These are phyloP conservation scores for Eremophila alpestris DNA, from an alignment of 2,797 vertebrate genomes.

Conservation along the genomic window DNA sequence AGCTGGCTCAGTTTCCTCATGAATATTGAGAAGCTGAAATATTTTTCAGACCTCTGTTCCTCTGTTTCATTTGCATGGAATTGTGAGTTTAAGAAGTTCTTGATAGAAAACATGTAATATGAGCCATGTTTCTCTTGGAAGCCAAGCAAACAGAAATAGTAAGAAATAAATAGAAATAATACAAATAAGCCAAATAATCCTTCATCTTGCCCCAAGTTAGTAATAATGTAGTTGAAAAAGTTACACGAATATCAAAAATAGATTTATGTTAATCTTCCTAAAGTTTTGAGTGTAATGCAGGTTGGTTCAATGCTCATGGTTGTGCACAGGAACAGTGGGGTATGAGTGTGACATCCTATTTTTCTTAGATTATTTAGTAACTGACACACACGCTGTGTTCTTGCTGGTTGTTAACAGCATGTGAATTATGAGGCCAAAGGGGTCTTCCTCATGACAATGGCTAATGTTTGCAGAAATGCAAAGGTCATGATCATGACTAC, in stretches of 20 bases:
- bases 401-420: constrained; percentile 56
- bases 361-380: constrained; percentile 45
- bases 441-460: constrained; percentile 52
- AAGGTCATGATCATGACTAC: constrained; percentile 44
- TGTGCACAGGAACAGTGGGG: not conserved
- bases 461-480: constrained; percentile 50
- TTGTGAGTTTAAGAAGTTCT: not conserved
- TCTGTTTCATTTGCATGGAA: not conserved
- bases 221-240: not conserved
- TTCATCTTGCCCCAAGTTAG: not conserved
- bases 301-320: not conserved
- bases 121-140: not conserved
- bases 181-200: not conserved
- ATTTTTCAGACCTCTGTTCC: not conserved
- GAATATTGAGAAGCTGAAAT: not conserved
- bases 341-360: not conserved
- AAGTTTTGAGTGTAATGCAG: not conserved
- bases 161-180: not conserved
- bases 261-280: not conserved
- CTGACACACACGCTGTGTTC: constrained; percentile 44
- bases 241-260: not conserved
- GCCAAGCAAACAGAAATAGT: not conserved
- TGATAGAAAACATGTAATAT: not conserved
- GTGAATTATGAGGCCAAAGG: constrained; percentile 62
- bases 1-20: not conserved